Evolutionary conservation across 2,797 vertebrate genomes (phyloP), one percentile per base, ranked within the genome.

Genomic region (Scleropages formosus): DNA sequence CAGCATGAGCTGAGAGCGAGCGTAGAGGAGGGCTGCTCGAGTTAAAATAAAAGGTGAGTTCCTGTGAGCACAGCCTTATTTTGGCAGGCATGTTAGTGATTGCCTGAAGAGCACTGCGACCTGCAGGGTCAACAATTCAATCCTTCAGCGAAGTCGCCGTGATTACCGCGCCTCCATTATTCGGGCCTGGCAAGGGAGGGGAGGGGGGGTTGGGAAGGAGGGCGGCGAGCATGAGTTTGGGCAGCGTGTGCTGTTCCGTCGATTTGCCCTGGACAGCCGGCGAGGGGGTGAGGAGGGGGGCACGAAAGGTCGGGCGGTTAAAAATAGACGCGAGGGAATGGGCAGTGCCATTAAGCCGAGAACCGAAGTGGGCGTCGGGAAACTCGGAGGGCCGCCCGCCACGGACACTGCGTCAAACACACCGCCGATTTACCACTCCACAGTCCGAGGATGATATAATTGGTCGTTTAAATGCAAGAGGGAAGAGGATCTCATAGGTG

Each of bases 271-370:
- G 13, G 75, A 71, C 51, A 53, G 15, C 75, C 15, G 4, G 62
- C 69, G 39, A 59, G 78, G 62, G 46, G 65, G 59, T 24, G 20
- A 61, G 39, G n/a, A 10, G 15, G 6, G 18, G 53, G 10, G 18
- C 16, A 18, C 58, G 83, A 90, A 90, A 90, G 89, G 90, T 91
- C 88, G 88, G 63, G 51, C 44, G 77, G 74, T 87, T 91, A 91
- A 89, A 90, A 88, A 91, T 89, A 89, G 89, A 83, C 10, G 64
- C 31, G 39, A 65, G 68, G 72, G 53, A 58, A 74, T 68, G 16
- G 20, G 56, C 47, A n/a, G 56, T 61, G 77, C 80, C 68, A 79
- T 81, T 83, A 74, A 78, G 77, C 83, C 73, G 74, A 83, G 79
- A 66, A 73, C 81, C 16, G 27, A 27, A 39, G 8, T 15, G 56